Evolutionary conservation across 2,888 invertebrate species (phyloP).

Genomic region (Conops quadrifasciatus): DNA sequence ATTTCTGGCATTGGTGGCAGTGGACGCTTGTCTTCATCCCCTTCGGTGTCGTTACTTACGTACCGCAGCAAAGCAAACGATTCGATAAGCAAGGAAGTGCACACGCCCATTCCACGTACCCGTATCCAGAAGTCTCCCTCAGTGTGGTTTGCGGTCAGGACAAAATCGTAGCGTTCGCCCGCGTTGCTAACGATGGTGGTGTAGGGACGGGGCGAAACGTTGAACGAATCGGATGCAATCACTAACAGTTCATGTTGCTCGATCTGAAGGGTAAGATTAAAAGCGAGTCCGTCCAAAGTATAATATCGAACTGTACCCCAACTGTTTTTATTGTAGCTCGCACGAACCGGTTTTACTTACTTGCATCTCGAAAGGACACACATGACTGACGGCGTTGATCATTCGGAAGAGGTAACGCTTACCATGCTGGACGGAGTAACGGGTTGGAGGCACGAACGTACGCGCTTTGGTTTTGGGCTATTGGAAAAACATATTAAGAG

Average conservation of each 20-base stretch:
- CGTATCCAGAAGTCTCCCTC: conserved; percentile 55
- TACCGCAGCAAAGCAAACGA: conserved; percentile 53
- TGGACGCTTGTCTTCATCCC: not conserved
- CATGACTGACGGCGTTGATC: conserved; percentile 58
- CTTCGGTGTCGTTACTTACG: conserved; percentile 28
- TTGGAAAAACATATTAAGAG: not conserved
- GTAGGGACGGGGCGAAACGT: conserved; percentile 50
- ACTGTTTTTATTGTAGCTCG: no score
- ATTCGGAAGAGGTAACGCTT: conserved; percentile 61
- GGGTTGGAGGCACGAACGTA: conserved; percentile 47
- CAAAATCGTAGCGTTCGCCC: conserved; percentile 68
- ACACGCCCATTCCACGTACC: conserved; percentile 49
- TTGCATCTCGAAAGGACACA: conserved; percentile 59
- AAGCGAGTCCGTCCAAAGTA: no score
- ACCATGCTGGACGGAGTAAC: conserved; percentile 52
- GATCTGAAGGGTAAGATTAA: conserved; percentile 45
- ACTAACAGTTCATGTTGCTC: conserved; percentile 56
- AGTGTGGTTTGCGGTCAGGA: conserved; percentile 63
- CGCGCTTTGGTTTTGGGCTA: conserved; percentile 29
- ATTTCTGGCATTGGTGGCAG: conserved; percentile 44
- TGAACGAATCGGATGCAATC: conserved; percentile 60
- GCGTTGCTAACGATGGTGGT: conserved; percentile 57
- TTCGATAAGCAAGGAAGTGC: conserved; percentile 46
- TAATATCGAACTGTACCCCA: no score
- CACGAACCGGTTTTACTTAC: conserved; percentile 46